phyloP scores from a whole-genome alignment of 2,888 invertebrate genomes.

The Euclidia mi region DNA sequence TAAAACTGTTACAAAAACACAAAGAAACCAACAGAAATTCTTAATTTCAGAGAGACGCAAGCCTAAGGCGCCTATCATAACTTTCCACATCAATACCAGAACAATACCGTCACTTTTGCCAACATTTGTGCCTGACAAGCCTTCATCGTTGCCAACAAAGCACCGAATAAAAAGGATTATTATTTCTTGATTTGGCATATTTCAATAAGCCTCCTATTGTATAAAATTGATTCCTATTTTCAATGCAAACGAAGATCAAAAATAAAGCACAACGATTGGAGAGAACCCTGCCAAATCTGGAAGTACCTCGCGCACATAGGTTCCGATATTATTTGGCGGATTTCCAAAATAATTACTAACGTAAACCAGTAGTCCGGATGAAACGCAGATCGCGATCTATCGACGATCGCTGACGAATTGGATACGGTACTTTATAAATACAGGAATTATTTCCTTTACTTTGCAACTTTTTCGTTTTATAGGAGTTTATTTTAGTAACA shows the following conservation, averaged over 20 bases:
- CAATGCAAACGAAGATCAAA: slow-evolving; percentile 60
- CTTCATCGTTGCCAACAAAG: background rate
- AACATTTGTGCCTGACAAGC: too few species aligned
- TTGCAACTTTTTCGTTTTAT: too few species aligned
- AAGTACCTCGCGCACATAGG: slow-evolving; percentile 68
- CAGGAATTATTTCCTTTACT: too few species aligned
- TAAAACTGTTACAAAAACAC: too few species aligned
- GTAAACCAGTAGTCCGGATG: slow-evolving; percentile 71
- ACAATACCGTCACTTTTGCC: too few species aligned
- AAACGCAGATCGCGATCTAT: slow-evolving; percentile 35
- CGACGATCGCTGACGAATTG: slow-evolving; percentile 12
- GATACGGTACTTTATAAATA: slow-evolving; percentile 56
- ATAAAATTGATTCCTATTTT: slow-evolving; percentile 53
- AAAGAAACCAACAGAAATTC: too few species aligned
- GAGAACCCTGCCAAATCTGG: slow-evolving; percentile 75
- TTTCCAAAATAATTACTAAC: slow-evolving; percentile 88
- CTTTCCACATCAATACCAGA: too few species aligned
- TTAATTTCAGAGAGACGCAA: too few species aligned
- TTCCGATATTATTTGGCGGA: slow-evolving; percentile 82
- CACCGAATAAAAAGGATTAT: slow-evolving; percentile 26
- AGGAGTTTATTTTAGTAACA: too few species aligned
- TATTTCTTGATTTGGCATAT: slow-evolving; percentile 21
- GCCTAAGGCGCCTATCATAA: too few species aligned
- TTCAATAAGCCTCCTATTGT: slow-evolving; percentile 31
- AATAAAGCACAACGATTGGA: slow-evolving; percentile 54